Evolutionary conservation across 2,113 vertebrate genomes (phyloP), one percentile per base, ranked within the genome.

Genomic region (Periophthalmodon schlosseri): DNA sequence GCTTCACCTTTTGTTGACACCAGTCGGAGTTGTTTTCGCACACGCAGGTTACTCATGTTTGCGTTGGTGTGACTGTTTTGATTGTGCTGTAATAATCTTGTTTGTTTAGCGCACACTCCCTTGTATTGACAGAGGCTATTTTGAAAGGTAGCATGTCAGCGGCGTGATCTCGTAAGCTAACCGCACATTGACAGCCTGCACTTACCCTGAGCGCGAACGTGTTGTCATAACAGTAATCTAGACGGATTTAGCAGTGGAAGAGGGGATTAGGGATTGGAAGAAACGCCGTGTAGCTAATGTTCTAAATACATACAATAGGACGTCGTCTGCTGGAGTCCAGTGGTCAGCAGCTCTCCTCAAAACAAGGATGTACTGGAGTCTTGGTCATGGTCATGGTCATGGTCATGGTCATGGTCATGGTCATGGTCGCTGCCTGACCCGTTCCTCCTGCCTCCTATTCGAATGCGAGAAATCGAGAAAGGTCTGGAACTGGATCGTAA

Each of bases 111-210:
- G 54, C 66, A 47, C 63, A 70, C 82, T 82, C 84, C 83, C 69
- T 71, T 77, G 28, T 34, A 82, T 84, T 84, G 80, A 66, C n/a
- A 75, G 89, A 90, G 87, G 86, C 61, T 86, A 76, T 90, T 92
- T 88, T 88, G 72, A 86, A 88, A 73, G 75, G 75, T 84, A 87
- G 82, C 83, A 86, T 87, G 84, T 89, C 92, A 92, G 87, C 77
- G 81, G 82, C 61, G 89, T 90, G 93, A 95, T 93, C 93, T 90
- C 89, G 89, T 94, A 94, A 95, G 93, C 91, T 82, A 84, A 93
- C 90, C 88, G 90, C 93, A 95, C 93, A 94, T 93, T 95, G 94
- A 94, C 94, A 93, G 90, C 90, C 89, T 83, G 79, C 89, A 58
- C 89, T 93, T 88, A 93, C 91, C 90, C 83, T 92, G 85, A 93